phyloP scores from a whole-genome alignment of 2,888 invertebrate genomes.

The Litoditis marina region DNA sequence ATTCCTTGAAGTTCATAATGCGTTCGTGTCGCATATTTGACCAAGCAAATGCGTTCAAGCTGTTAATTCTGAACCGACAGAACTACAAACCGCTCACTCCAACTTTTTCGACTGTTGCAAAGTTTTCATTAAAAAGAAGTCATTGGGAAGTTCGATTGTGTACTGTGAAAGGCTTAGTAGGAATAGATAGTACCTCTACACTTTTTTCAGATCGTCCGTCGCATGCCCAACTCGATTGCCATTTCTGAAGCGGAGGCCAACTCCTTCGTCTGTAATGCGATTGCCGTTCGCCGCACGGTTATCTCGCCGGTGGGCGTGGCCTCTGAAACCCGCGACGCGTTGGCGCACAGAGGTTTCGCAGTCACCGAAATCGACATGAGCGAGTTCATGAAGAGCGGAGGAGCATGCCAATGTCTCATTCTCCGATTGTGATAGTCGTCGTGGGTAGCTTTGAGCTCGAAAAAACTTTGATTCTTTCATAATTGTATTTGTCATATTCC shows the following conservation, averaged over 20 bases:
- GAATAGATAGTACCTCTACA: too few relatives aligned
- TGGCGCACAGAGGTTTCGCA: slow-evolving; percentile 48
- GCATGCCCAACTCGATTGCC: slow-evolving; percentile 58
- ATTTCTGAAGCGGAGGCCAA: slow-evolving; percentile 55
- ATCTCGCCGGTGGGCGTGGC: slow-evolving; percentile 59
- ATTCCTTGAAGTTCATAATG: too few relatives aligned
- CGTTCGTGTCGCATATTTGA: too few relatives aligned
- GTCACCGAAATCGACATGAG: slow-evolving; percentile 55
- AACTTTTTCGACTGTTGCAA: too few relatives aligned
- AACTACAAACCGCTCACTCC: not conserved
- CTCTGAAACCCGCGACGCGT: slow-evolving; percentile 30
- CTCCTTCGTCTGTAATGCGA: slow-evolving; percentile 60
- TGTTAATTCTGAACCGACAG: too few relatives aligned
- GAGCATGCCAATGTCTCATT: slow-evolving; percentile 61
- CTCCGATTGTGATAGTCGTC: slow-evolving; percentile 48
- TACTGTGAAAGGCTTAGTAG: too few relatives aligned
- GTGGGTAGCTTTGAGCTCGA: too few relatives aligned
- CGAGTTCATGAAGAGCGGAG: slow-evolving; percentile 62
- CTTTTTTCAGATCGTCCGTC: slow-evolving; percentile 43
- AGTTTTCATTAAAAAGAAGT: too few relatives aligned
- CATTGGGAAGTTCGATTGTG: too few relatives aligned
- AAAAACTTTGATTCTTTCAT: too few relatives aligned
- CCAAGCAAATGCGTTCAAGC: too few relatives aligned
- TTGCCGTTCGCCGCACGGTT: slow-evolving; percentile 51
- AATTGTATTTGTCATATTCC: too few relatives aligned